phyloP scores from a whole-genome alignment of 2,113 vertebrate species.

The Nothobranchius furzeri region DNA sequence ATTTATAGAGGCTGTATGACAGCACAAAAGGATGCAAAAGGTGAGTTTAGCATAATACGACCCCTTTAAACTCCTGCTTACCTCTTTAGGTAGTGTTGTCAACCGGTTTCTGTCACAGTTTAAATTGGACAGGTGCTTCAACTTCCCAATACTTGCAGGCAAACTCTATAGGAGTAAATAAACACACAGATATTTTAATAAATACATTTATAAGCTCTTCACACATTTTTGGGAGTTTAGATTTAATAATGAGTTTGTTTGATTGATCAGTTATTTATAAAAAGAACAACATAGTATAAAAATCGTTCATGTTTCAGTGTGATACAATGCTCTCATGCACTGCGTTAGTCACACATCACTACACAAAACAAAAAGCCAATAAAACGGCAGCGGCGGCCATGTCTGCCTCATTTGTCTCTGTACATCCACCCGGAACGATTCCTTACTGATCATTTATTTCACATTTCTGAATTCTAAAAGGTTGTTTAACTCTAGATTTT shows the following conservation, averaged over 20 bases:
- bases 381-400: background rate
- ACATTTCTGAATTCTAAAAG: too few relatives aligned
- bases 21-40: too few relatives aligned
- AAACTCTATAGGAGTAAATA: slow-evolving; percentile 77
- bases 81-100: slow-evolving; percentile 93
- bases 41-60: too few relatives aligned
- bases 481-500: too few relatives aligned
- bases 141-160: slow-evolving; percentile 92
- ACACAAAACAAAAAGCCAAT: slow-evolving; percentile 14
- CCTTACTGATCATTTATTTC: too few relatives aligned
- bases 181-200: background rate
- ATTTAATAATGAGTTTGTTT: background rate
- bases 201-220: background rate
- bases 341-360: slow-evolving; percentile 1
- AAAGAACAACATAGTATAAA: background rate
- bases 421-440: background rate
- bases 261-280: slow-evolving; percentile 5
- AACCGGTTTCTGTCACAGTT: slow-evolving; percentile 97
- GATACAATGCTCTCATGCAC: background rate
- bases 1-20: too few relatives aligned
- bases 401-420: background rate
- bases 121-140: slow-evolving; percentile 94
- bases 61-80: slow-evolving; percentile 43
- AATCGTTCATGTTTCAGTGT: background rate
- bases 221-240: background rate